phyloP scores from a whole-genome alignment of 2,888 invertebrate genomes.

The Lasioglossum marginatum region DNA sequence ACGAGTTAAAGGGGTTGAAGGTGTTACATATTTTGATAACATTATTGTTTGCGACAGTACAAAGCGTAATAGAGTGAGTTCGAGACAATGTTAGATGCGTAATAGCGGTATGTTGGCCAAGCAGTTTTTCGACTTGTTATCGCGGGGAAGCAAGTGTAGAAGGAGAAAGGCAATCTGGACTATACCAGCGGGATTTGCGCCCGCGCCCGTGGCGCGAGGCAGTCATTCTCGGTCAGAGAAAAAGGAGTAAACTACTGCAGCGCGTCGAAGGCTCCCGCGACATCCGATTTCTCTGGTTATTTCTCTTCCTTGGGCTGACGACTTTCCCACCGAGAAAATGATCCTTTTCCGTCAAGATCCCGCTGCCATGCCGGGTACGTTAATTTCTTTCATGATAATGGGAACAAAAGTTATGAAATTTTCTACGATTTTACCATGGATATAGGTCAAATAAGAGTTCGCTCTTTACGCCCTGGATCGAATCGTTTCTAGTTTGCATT shows the following conservation, averaged over 20 bases:
- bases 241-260: constrained; percentile 27
- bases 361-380: not conserved
- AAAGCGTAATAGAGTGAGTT: not conserved
- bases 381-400: constrained; percentile 7
- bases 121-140: constrained; percentile 35
- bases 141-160: constrained; percentile 31
- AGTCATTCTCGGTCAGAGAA: constrained; percentile 34
- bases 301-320: constrained; percentile 8
- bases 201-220: constrained; percentile 6
- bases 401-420: not conserved
- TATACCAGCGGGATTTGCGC: constrained; percentile 38
- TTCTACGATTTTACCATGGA: not conserved
- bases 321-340: not conserved
- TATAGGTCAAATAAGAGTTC: not conserved
- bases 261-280: constrained; percentile 20
- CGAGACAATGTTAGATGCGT: not conserved
- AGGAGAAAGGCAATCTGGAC: constrained; percentile 41
- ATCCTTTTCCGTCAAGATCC: not conserved
- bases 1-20: not conserved
- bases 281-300: constrained; percentile 24
- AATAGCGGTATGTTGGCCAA: not conserved
- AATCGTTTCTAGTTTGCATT: not conserved
- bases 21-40: not conserved
- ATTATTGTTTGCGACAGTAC: not conserved
- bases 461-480: not conserved